Base-by-base conservation (phyloP, 2,113 vertebrate genomes). In the Montifringilla adamsi region DNA sequence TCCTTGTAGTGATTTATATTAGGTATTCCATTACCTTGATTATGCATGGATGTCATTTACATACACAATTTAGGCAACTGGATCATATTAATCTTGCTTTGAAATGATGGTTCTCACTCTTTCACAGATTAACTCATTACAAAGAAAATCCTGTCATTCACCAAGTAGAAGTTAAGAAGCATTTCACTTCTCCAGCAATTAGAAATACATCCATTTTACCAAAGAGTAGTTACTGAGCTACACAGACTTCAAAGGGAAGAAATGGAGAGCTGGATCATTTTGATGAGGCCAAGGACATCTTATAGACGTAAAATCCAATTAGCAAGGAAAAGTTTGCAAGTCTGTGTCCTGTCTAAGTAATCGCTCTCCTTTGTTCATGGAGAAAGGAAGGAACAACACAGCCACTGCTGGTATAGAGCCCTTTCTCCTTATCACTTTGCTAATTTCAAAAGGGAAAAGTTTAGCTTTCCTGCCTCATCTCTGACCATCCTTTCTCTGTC, bases 281-380 rank as follows among this genome's bases (percentile, higher is more conserved):
- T 26, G 16, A 4, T 62, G 46, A 89, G 19, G 13, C 18, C 49
- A 75, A 49, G 43, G 5, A 56, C 24, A n/a, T 47, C n/a, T 60
- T 15, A 31, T 1, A 58, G 69, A 26, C 11, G 13, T 76, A 43
- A 70, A 58, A 70, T 4, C 8, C 15, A 58, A 16, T 10, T 28
- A 79, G 10, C 12, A 62, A 22, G 27, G 19, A 23, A 76, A 67
- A 37, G 28, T 43, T 44, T 74, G 20, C 50, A 67, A 28, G 8
- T 49, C 30, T 28, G 1, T 37, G 15, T 47, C 35, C 46, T 20
- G 3, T 58, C n/a, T 47, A 74, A 58, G n/a, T 46, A 20, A 49
- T 30, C 0, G 0, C 24, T 79, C 27, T 82, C 18, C 15, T 19
- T 44, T 77, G 3, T 26, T 70, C n/a, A 13, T 8, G 7, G 19